phyloP scores from a whole-genome alignment of 2,888 invertebrate species.

The Autographa gamma region DNA sequence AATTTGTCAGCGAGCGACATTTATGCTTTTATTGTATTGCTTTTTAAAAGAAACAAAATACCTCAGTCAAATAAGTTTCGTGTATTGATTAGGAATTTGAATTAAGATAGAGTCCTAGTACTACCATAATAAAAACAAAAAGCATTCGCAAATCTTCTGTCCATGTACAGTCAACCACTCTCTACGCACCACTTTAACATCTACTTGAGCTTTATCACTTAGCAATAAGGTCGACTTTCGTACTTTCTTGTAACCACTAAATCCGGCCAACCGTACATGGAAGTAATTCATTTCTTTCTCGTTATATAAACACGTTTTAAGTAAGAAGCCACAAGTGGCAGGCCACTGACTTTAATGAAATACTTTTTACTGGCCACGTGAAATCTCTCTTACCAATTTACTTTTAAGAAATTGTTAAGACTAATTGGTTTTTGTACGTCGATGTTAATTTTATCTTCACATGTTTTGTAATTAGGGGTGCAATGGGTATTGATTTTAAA shows the following conservation, averaged over 20 bases:
- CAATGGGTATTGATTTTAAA: neutral
- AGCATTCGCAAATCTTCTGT: no score
- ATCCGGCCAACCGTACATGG: constrained; percentile 17
- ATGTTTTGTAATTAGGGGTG: neutral
- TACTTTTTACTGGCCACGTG: constrained; percentile 19
- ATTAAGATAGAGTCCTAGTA: no score
- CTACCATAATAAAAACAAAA: no score
- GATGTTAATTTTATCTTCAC: neutral
- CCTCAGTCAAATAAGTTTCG: no score
- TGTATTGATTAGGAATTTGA: no score
- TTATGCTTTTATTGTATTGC: neutral
- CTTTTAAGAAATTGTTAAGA: constrained; percentile 16
- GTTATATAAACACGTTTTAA: constrained; percentile 45
- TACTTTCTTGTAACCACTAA: neutral
- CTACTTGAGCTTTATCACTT: neutral
- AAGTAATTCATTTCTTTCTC: constrained; percentile 40
- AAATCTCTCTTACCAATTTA: constrained; percentile 35
- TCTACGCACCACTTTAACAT: neutral
- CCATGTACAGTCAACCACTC: neutral
- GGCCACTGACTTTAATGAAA: constrained; percentile 47
- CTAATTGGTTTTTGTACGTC: constrained; percentile 1
- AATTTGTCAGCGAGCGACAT: neutral
- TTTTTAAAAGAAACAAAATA: no score
- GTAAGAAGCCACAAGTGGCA: constrained; percentile 20
- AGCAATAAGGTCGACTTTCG: neutral